Conservation (phyloP, 2,113 vertebrate species). For the Ciconia stormi region DNA sequence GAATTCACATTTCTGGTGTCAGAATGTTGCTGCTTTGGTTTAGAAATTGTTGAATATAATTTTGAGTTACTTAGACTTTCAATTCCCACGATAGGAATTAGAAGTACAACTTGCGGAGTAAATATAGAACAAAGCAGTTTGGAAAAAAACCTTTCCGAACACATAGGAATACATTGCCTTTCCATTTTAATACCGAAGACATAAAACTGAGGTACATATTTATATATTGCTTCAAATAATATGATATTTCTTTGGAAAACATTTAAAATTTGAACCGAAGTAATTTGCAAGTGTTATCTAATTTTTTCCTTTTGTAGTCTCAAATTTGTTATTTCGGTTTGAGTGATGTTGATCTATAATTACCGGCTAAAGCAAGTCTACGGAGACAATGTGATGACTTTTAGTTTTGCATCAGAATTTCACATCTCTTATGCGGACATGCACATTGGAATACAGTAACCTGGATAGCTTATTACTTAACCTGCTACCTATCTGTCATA, state of each 20-base stretch:
- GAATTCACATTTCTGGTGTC: constrained; percentile 50
- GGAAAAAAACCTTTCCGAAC: neutral
- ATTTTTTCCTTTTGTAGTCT: neutral
- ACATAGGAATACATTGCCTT: neutral
- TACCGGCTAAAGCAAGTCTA: neutral
- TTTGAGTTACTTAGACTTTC: constrained; percentile 5
- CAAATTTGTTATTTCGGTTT: neutral
- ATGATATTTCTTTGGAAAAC: neutral
- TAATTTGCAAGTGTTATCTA: neutral
- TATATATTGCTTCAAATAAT: neutral
- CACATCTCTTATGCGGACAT: neutral
- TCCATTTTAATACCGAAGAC: neutral
- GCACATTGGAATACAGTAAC: neutral
- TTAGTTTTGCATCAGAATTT: neutral
- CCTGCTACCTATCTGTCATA: neutral
- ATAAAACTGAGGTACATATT: neutral
- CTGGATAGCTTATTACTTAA: neutral
- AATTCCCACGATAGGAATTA: neutral
- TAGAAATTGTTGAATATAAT: constrained; percentile 9
- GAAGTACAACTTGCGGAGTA: neutral
- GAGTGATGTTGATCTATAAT: neutral
- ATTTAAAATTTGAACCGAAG: neutral
- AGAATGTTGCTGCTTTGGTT: constrained; percentile 25
- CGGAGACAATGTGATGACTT: neutral
- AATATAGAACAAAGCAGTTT: neutral